Base-by-base conservation (phyloP, 1,140 invertebrate genomes). In the Microplitis demolitor region DNA sequence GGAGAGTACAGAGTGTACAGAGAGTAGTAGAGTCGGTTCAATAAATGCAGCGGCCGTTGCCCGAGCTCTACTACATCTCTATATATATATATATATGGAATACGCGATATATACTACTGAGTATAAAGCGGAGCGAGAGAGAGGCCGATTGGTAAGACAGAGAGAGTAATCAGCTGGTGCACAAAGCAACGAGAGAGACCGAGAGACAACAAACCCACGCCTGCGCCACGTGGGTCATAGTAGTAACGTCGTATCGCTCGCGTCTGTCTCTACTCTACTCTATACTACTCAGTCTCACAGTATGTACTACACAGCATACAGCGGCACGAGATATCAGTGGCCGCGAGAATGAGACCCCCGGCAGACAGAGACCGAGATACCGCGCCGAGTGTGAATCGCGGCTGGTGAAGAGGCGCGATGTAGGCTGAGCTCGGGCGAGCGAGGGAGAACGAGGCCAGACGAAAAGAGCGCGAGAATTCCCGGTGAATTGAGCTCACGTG, bases 131-230 rank as follows among this genome's bases (percentile, higher is more conserved):
- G 6, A 34, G 50, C 39, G 50, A 66, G 1, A 54, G 56, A 66
- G 50, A 69, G 62, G 51, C n/a, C 51, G 53, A 39, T n/a, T 60
- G 64, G 51, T 53, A 45, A 33, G 39, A 51, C 56, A 11, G 3
- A 37, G 39, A 67, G 2, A n/a, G 39, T 16, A 34, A 4, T n/a
- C 35, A 6, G 24, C 16, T 13, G 31, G 37, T 16, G 35, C n/a
- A 31, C 9, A 54, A 37, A 50, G 70, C 8, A 51, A 51, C 6
- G 73, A 79, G 76, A 11, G 74, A 71, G 77, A 80, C 51, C 61
- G 76, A 79, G 74, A 71, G 76, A 80, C 74, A 79, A 82, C 79
- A 82, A 82, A 82, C 78, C 79, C 80, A 82, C 80, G 80, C 80
- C 80, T 82, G 79, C 80, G 80, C 79, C 80, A 82, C 80, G 80